These are phyloP conservation scores for Coecobrya sp. DNA, from an alignment of 2,888 invertebrate genomes.

Conservation along the genomic window DNA sequence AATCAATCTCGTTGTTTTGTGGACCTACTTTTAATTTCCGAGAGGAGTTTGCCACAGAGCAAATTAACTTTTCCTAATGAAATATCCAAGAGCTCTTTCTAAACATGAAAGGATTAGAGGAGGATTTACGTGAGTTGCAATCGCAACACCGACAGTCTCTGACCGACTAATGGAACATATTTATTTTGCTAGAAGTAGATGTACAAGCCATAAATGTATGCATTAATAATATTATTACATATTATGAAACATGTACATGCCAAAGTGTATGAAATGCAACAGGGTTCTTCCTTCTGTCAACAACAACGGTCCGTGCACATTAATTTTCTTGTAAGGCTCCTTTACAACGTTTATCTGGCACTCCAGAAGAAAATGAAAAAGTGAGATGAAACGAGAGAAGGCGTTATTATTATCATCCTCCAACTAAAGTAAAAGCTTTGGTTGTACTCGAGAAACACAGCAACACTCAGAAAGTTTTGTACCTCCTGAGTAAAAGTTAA, in stretches of 20 bases:
- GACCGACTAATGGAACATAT: background rate
- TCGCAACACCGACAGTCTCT: background rate
- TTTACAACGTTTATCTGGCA: slow-evolving; percentile 10
- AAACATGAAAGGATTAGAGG: slow-evolving; percentile 50
- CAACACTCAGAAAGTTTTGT: background rate
- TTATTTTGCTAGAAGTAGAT: background rate
- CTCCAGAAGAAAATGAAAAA: background rate
- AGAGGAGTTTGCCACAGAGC: background rate
- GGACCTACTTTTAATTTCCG: slow-evolving; percentile 7
- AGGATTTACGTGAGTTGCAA: slow-evolving; percentile 44
- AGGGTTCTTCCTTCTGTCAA: slow-evolving; percentile 48
- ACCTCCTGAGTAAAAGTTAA: slow-evolving; percentile 55
- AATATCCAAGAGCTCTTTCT: slow-evolving; percentile 46
- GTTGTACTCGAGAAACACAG: background rate
- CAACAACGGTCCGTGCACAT: slow-evolving; percentile 4
- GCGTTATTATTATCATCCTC: background rate
- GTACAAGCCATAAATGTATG: background rate
- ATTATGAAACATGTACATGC: slow-evolving; percentile 4
- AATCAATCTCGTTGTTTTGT: background rate
- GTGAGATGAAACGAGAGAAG: slow-evolving; percentile 33
- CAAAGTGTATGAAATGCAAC: slow-evolving; percentile 50
- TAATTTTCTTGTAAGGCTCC: slow-evolving; percentile 14
- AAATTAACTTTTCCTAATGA: slow-evolving; percentile 76
- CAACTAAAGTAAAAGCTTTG: background rate
- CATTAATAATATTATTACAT: background rate